Evolutionary conservation across 2,888 invertebrate genomes (phyloP), one percentile per base, ranked within the genome.

Genomic region (Euplexia lucipara): DNA sequence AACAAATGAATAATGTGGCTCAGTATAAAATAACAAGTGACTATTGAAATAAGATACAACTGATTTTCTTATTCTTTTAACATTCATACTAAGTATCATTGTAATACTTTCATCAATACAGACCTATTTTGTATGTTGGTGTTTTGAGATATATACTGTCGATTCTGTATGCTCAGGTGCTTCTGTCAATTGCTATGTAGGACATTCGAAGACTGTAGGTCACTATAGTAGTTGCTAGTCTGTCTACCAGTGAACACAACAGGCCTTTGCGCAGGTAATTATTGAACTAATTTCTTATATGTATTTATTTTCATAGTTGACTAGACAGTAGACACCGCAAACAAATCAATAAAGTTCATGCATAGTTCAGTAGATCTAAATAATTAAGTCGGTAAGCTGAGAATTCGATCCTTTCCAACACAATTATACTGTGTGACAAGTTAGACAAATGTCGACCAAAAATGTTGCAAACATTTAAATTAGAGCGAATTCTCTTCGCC

Each of bases 381-480:
- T 65, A 72, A 78, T 70, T 63, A 56, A 51, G 51, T 54, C 49
- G 39, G 72, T 67, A 59, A 64, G 66, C 48, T 44, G 66, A 51
- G 62, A 16, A 42, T 53, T 54, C 37, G 52, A 63, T 61, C 67
- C 67, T 65, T 70, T 52, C 41, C 51, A 72, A 81, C 59, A 60
- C 49, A 75, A 81, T 75, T 75, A 70, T 66, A 42, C 45, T 45
- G 37, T 18, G 60, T 39, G 81, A 59, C 59, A 74, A 64, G 49
- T 54, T 62, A 59, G 70, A 59, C 61, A 53, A 74, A 73, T 57
- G 60, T 48, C 39, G 45, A 26, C 57, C 44, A 37, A 52, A 70
- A 73, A 76, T 76, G 52, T 71, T 47, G n/a, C 52, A 60, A 77
- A 70, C 66, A 57, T 60, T 77, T 76, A 71, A 66, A 77, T 77